Base-by-base conservation (phyloP, 2,797 vertebrate genomes). In the Labroides dimidiatus region DNA sequence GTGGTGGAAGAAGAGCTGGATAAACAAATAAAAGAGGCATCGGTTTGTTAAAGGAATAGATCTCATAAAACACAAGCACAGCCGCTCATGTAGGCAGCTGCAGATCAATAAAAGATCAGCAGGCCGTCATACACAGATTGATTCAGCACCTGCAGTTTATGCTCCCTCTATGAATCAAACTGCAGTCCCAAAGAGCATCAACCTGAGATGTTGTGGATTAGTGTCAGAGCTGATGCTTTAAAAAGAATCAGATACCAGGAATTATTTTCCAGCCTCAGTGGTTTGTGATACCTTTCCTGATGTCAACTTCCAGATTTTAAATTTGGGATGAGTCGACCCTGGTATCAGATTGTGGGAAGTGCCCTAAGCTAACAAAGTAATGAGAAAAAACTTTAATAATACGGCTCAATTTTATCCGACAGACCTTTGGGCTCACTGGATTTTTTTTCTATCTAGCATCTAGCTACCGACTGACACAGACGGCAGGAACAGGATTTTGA, bases 1-100 rank as follows among this genome's bases (percentile, higher is more conserved):
- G 73, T 15, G 89, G 89, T 13, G 91, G 92, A 42, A 92, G 84
- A 53, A 90, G 90, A 63, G 90, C 90, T 92, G 74, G 0, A 21
- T 1, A 8, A 57, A 9, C 1, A 62, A 14, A 75, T 1, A 36
- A n/a, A 52, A 9, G 0, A 64, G 6, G 15, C 6, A 53, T 15
- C 2, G 42, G 10, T 39, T n/a, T 10, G 56, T 81, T 50, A 58
- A 58, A 70, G 14, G 23, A 63, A 45, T 2, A 51, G 43, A 43
- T 78, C 23, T 60, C 5, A 1, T 33, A n/a, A 63, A 55, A 13
- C 13, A 39, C 17, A 2, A 1, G 33, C 51, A 21, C 6, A 13
- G 2, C 21, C 2, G 8, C 8, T 9, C 36, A 37, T 37, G 36
- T 10, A 4, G 36, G 36, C 36, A 37, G 36, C 36, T 37, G 36